These are phyloP conservation scores for Chymomyza procnemis DNA, from an alignment of 2,888 invertebrate genomes.

Conservation along the genomic window DNA sequence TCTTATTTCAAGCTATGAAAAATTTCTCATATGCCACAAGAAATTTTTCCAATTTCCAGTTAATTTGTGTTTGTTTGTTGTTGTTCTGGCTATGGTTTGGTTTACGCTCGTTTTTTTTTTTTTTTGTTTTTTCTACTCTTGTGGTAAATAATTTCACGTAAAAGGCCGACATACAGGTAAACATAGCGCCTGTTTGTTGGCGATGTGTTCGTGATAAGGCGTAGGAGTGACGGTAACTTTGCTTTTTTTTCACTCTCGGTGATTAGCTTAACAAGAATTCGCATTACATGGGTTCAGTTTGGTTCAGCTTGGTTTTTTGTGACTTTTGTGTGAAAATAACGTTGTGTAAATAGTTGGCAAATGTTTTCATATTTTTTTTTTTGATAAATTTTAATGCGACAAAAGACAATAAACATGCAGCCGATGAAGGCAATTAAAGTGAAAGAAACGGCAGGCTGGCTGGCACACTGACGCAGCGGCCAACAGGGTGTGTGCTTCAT, in stretches of 20 bases:
- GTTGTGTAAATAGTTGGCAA: constrained; percentile 56
- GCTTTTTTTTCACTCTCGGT: constrained; percentile 26
- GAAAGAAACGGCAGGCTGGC: constrained; percentile 44
- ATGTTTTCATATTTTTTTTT: constrained; percentile 23
- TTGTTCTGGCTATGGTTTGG: constrained; percentile 15
- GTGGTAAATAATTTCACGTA: constrained; percentile 69
- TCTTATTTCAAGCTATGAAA: constrained; percentile 4
- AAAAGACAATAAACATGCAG: constrained; percentile 60
- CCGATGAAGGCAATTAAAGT: constrained; percentile 47
- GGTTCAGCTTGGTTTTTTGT: constrained; percentile 29
- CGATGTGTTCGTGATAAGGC: constrained; percentile 24
- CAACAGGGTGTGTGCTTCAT: constrained; percentile 45
- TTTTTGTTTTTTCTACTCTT: constrained; percentile 47
- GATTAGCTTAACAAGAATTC: constrained; percentile 72
- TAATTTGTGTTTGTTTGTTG: constrained; percentile 56
- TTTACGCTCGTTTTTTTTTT: constrained; percentile 26
- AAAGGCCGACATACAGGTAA: constrained; percentile 47
- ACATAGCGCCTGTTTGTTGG: constrained; percentile 55
- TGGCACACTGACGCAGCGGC: constrained; percentile 13
- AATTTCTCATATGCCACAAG: not conserved
- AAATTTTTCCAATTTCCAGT: constrained; percentile 58
- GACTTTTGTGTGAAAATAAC: not conserved
- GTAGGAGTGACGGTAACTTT: constrained; percentile 39
- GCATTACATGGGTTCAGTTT: constrained; percentile 51
- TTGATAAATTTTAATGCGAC: constrained; percentile 29